Base-by-base conservation (phyloP, 92 coral and sea anemone species). In the Scolanthus callimorphus region DNA sequence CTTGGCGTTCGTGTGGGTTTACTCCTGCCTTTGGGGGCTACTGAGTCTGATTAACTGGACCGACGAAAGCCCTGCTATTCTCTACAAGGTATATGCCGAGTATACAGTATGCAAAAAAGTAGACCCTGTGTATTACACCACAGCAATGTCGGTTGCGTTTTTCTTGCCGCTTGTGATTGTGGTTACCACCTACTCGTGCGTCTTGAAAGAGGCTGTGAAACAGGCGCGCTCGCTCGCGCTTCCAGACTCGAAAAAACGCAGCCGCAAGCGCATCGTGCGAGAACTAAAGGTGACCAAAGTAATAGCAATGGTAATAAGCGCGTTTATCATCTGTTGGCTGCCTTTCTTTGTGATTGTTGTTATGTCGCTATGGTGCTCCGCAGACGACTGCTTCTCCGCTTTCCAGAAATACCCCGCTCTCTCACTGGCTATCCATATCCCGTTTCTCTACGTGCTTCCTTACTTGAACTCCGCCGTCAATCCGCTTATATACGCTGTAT, bases 201-300 rank as follows among this genome's bases (percentile, higher is more conserved):
- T 91, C 59, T 77, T 91, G 25, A 82, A 82, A 20, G 86, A 83
- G 0, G 97, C 97, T n/a, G 53, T 80, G 28, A 57, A 65, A 2
- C 97, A 91, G 27, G 90, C 97, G 26, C 86, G 83, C 50, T 82
- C 90, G 2, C 66, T 91, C 1, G 95, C 90, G 0, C 71, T 83
- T 8, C 85, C 77, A 3, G 95, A 87, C 17, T 89, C 85, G 21
- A 77, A 27, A 63, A 72, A 77, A 54, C 62, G 84, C 3, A 65
- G 78, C 15, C 74, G 76, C 46, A 77, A 53, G 51, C 80, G 70
- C 20, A 87, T 78, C 6, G 72, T 73, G 47, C 95, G 97, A 20
- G 97, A 91, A 59, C 85, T 91, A 48, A 91, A 91, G 57, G 97
- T 96, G 11, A 91, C 97, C 27, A 91, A 91, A 38, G 84, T 89